These are phyloP conservation scores for Philopotamus ludificatus DNA, from an alignment of 1,140 invertebrate species.

Conservation along the genomic window DNA sequence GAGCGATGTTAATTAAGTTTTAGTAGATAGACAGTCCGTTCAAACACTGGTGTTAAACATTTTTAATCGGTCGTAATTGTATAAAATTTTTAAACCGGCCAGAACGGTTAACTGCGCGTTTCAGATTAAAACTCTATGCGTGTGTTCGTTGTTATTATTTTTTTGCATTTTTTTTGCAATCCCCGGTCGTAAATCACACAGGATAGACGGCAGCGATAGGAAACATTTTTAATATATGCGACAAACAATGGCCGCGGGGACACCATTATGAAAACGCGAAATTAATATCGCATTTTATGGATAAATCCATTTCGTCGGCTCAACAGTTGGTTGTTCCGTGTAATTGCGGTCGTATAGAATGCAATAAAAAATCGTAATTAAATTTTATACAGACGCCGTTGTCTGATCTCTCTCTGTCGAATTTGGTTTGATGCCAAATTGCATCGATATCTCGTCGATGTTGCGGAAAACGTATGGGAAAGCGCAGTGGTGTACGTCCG, in stretches of 20 bases:
- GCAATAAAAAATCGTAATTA: not conserved
- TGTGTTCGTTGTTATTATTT: no score
- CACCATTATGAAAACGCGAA: not conserved
- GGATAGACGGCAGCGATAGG: conserved; percentile 8
- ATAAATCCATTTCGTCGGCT: not conserved
- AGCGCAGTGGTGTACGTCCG: not conserved
- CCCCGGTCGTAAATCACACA: conserved; percentile 7
- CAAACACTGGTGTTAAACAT: no score
- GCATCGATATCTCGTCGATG: not conserved
- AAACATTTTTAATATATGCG: conserved; percentile 21
- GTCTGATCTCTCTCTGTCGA: no score
- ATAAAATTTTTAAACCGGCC: no score
- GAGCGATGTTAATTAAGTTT: not conserved
- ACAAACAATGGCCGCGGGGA: conserved; percentile 21
- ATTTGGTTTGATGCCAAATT: not conserved
- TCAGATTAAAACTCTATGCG: no score
- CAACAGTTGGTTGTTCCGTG: not conserved
- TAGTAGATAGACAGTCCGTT: not conserved
- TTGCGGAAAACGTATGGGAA: not conserved
- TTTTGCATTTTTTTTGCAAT: not conserved
- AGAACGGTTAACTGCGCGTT: no score
- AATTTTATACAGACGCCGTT: not conserved
- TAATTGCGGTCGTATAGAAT: not conserved
- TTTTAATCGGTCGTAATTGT: no score
- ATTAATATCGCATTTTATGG: conserved; percentile 7